Evolutionary conservation across 2,113 vertebrate genomes (phyloP), one percentile per base, ranked within the genome.

Genomic region (Mastomys coucha): DNA sequence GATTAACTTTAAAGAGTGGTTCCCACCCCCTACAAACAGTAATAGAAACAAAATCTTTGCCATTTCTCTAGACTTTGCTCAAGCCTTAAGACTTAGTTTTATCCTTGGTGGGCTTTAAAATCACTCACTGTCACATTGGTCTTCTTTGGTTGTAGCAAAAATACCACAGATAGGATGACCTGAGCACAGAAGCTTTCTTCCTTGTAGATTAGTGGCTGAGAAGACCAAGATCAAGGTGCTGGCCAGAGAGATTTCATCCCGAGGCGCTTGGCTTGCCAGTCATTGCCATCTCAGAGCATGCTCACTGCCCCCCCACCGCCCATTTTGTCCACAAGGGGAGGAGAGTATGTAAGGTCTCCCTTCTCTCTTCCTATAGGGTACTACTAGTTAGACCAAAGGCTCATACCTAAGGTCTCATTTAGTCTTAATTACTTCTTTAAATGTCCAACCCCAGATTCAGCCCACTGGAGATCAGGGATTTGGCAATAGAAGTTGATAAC

Each of bases 41-140:
- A 80, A n/a, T 91, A 45, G 42, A 89, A 87, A 67, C 88, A 82
- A 93, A 91, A 70, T 58, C 78, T 93, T 91, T 88, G 63, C 58
- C 22, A 53, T 87, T 87, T 89, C 78, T 95, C 67, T 81, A 49
- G 53, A 26, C 63, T 86, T 88, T 89, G 53, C 53, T 89, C 7
- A 75, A n/a, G 87, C 42, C 81, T 93, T 78, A 88, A 56, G 73
- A 89, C 31, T 91, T 93, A 28, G 31, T 56, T 94, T 91, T 82
- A 88, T 36, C 73, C 45, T 93, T 91, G 28, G 45, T 95, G 20
- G n/a, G 91, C 42, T 89, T 87, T 65, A 76, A 85, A 73, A 82
- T 81, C 76, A 70, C 31, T 86, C 16, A 17, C 49, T n/a, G 45
- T 20, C 39, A 3, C 56, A 16, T 82, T n/a, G 31, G 72, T 93